Percentiles rank a stretch among this genome's conserved stretches.
phyloP scores from a whole-genome alignment of 2,113 vertebrate species.

The Poeciliopsis retropinna region DNA sequence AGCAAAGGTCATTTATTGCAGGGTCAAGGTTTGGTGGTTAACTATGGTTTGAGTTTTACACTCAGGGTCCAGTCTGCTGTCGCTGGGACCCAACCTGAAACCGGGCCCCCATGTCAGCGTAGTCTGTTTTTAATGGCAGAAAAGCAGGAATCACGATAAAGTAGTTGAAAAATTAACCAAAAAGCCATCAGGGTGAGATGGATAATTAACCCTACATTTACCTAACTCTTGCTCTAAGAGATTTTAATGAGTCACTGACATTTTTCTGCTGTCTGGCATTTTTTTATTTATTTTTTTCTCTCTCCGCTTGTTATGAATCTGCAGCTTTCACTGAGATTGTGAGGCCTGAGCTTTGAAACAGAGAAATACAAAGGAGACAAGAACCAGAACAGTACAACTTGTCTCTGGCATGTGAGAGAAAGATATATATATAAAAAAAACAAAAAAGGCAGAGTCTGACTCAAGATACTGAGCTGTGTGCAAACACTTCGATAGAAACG shows the following conservation, averaged over 20 bases:
- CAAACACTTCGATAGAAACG: constrained; percentile 13
- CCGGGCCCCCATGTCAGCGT: neutral
- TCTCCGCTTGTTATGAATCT: neutral
- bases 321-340: neutral
- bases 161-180: constrained; percentile 51
- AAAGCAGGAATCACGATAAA: neutral
- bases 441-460: neutral
- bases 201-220: constrained; percentile 43
- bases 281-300: neutral
- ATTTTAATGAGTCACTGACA: constrained; percentile 1
- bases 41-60: neutral
- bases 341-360: neutral
- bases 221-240: neutral
- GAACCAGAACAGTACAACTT: neutral
- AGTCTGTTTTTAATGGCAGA: constrained; percentile 18
- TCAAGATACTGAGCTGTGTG: neutral
- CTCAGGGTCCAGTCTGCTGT: neutral
- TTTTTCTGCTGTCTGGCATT: constrained; percentile 2
- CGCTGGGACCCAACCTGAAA: neutral
- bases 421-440: neutral
- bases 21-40: constrained; percentile 3
- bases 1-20: constrained; percentile 27
- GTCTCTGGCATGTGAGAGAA: neutral
- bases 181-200: neutral
- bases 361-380: neutral